Base-by-base conservation (phyloP, 2,888 invertebrate species). In the Yponomeuta evonymella region DNA sequence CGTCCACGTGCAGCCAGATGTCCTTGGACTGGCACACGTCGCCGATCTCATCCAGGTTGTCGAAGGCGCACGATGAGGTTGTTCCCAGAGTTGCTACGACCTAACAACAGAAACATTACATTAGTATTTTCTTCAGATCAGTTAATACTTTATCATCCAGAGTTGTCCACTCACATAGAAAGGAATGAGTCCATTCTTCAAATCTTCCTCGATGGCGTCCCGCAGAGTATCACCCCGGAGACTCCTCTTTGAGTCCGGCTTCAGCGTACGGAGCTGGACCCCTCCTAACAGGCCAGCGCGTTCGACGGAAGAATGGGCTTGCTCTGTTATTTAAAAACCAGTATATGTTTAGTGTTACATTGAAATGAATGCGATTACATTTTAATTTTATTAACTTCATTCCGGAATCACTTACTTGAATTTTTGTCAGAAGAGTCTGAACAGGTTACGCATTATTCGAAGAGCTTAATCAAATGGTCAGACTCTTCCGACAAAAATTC, bases 1-100 rank as follows among this genome's bases (percentile, higher is more conserved):
- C 99, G 83, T 99, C 99, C 3, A 99, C 96, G 85, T 99, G 99
- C 9, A 98, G 90, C 99, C 99, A 99, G 2, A 99, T 84, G 71
- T 94, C 92, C 73, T 94, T 94, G n/a, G 91, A 88, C 76, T 94
- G 94, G 79, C 98, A 96, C n/a, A 99, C 95, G n/a, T 95, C 95
- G 0, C 98, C 98, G 70, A 99, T 93, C 91, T 98, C 98, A 58
- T 96, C 95, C 63, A 99, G 83, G 71, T 94, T 94, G 87, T 99
- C 99, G 81, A 99, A 99, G 0, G 98, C 96, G 82, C 98, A 98
- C 0, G 97, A 97, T n/a, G 96, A 96, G 0, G 99, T 99, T 1
- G 99, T 98, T 5, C 99, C 99, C 72, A 99, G 90, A 0, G 99
- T 99, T 4, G 95, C 96, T 1, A 97, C 96, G 69, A 94, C 95